Evolutionary conservation across 2,113 vertebrate species (phyloP).

Genomic region (Mugil cephalus): DNA sequence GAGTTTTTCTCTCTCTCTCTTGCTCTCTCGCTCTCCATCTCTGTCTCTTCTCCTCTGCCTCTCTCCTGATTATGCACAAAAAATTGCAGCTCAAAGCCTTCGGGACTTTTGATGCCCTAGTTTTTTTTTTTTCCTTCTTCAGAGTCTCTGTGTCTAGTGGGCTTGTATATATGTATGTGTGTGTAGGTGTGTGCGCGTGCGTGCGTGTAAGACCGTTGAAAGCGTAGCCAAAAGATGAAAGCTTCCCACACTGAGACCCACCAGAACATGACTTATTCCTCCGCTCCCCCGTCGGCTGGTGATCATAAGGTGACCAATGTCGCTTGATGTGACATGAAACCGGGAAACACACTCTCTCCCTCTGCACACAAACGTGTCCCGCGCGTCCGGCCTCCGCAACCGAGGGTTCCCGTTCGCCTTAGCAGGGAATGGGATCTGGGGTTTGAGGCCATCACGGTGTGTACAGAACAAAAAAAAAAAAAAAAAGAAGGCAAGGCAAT

Average conservation of each 20-base stretch:
- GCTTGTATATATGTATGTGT: constrained; percentile 19
- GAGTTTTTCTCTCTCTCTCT: constrained; percentile 29
- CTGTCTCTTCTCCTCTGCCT: constrained; percentile 10
- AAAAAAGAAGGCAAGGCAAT: too few relatives aligned
- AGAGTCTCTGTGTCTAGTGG: constrained; percentile 50
- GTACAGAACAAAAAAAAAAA: too few relatives aligned
- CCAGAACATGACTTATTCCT: constrained; percentile 51
- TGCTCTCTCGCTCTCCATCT: background rate
- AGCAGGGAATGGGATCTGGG: background rate
- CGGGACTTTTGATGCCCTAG: constrained; percentile 83
- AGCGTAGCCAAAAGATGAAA: constrained; percentile 63
- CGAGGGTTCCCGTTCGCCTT: background rate
- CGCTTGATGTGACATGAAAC: constrained; percentile 47
- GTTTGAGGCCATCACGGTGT: too few relatives aligned
- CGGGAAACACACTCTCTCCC: background rate
- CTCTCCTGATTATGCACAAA: constrained; percentile 81
- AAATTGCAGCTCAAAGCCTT: constrained; percentile 80
- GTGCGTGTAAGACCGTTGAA: constrained; percentile 12
- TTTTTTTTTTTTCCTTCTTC: constrained; percentile 61
- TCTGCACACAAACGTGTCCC: background rate
- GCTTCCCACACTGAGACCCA: constrained; percentile 39
- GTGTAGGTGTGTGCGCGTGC: constrained; percentile 19
- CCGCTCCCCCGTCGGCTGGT: constrained; percentile 6
- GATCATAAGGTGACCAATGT: constrained; percentile 52
- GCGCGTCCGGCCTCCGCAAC: background rate